phyloP scores from a whole-genome alignment of 2,888 invertebrate species.

The Lasioglossum pauxillum region DNA sequence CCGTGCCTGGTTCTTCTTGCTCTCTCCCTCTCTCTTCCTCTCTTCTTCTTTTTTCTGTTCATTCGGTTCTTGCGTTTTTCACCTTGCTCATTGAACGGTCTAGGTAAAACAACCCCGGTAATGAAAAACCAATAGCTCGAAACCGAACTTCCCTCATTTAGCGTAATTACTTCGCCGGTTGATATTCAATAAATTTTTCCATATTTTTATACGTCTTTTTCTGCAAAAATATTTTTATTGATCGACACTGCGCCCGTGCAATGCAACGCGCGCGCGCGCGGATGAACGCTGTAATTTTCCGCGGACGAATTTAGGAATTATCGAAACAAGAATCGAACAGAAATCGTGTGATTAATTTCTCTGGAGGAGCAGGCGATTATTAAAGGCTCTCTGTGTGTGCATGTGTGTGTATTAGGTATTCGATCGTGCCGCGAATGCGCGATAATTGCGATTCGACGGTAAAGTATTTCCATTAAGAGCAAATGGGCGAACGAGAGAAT shows the following conservation, averaged over 20 bases:
- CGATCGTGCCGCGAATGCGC: neutral
- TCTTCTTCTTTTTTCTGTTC: neutral
- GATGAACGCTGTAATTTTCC: neutral
- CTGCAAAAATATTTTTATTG: neutral
- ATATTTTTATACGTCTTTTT: neutral
- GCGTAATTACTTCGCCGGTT: slow-evolving; percentile 45
- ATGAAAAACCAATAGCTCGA: slow-evolving; percentile 54
- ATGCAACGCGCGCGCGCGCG: too few relatives aligned
- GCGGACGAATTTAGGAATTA: neutral
- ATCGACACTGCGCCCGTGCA: neutral
- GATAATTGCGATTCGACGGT: neutral
- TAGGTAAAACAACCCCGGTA: slow-evolving; percentile 44
- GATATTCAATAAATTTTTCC: slow-evolving; percentile 26
- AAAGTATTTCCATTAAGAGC: neutral
- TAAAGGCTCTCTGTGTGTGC: neutral
- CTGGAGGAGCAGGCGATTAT: neutral
- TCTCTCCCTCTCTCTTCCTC: neutral
- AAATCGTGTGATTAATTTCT: neutral
- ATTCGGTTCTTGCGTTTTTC: slow-evolving; percentile 44
- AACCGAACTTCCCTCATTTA: slow-evolving; percentile 50
- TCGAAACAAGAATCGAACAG: neutral
- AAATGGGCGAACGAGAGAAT: neutral
- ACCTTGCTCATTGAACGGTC: slow-evolving; percentile 40
- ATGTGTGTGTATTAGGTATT: neutral
- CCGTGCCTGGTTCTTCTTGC: neutral